phyloP scores from a whole-genome alignment of 2,113 vertebrate genomes.

The Cebidichthys violaceus region DNA sequence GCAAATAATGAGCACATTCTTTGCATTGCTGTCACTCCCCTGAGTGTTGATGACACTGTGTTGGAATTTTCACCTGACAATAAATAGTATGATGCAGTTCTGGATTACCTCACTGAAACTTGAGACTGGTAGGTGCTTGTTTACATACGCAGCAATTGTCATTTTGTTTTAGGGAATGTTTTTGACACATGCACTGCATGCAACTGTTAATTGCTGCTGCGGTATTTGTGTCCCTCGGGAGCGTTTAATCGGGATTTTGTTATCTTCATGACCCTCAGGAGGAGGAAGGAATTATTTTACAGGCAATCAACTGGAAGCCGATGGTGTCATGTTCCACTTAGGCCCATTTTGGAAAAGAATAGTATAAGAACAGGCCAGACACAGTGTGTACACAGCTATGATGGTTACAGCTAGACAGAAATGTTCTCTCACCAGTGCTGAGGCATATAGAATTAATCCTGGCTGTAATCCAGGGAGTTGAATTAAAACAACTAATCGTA shows the following conservation, averaged over 20 bases:
- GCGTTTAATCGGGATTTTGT: background rate
- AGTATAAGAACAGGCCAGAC: slow-evolving; percentile 19
- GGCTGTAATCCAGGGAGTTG: slow-evolving; percentile 60
- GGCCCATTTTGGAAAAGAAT: slow-evolving; percentile 3
- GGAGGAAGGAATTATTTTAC: background rate
- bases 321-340: background rate
- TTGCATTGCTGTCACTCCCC: slow-evolving; percentile 18
- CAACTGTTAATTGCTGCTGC: background rate
- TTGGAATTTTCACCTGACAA: slow-evolving; percentile 15
- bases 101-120: background rate
- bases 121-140: background rate
- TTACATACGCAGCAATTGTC: background rate
- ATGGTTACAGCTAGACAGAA: slow-evolving; percentile 36
- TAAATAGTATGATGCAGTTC: background rate
- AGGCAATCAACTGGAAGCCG: slow-evolving; percentile 27
- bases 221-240: background rate
- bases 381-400: background rate
- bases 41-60: background rate
- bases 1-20: slow-evolving; percentile 25
- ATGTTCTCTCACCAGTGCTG: slow-evolving; percentile 31
- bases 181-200: background rate
- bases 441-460: slow-evolving; percentile 64
- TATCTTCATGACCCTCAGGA: slow-evolving; percentile 5
- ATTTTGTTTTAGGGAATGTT: background rate
- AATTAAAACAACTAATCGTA: slow-evolving; percentile 63